Evolutionary conservation across 1,140 invertebrate genomes (phyloP), one percentile per base, ranked within the genome.

Genomic region (Calephelis nemesis): DNA sequence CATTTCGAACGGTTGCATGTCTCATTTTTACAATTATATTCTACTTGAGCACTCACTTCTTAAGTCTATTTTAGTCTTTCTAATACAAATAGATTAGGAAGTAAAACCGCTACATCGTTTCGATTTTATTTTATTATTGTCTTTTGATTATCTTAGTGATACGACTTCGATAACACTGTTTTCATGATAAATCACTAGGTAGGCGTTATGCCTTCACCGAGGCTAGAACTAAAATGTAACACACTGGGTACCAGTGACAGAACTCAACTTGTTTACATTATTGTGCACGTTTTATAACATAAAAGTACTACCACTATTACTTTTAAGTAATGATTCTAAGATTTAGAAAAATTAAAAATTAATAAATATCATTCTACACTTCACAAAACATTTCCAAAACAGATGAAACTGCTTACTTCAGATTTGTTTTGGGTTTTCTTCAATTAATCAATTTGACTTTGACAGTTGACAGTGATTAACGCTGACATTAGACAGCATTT

Each of bases 1-100:
- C 93, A 94, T 94, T 93, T 93, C 93, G 90, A 79, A 72, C 68
- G 90, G 83, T 85, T 91, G 86, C 91, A 92, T 92, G 88, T 91
- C 89, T 91, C 87, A 91, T 91, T 89, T 90, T 91, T 85, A 86
- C 81, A 77, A 82, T 84, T 82, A 87, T 84, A 83, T 85, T 70
- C 69, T 49, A 74, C 72, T 67, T 75, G 69, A 72, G 79, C 82
- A 83, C 79, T 79, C 79, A 82, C 81, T 76, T 75, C 81, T 75
- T 76, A 62, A 54, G 74, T 83, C 69, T 71, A 77, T 66, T 76
- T 74, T 74, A 50, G 71, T 71, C 68, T 76, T 50, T 68, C 63
- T 65, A 65, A 50, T 39, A 72, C 69, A 70, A 67, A 63, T 45
- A 66, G 71, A 74, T 60, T 70, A 69, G 45, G 47, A 47, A 73